Conservation (phyloP, 1,140 invertebrate species). For the Lysiphlebus fabarum region DNA sequence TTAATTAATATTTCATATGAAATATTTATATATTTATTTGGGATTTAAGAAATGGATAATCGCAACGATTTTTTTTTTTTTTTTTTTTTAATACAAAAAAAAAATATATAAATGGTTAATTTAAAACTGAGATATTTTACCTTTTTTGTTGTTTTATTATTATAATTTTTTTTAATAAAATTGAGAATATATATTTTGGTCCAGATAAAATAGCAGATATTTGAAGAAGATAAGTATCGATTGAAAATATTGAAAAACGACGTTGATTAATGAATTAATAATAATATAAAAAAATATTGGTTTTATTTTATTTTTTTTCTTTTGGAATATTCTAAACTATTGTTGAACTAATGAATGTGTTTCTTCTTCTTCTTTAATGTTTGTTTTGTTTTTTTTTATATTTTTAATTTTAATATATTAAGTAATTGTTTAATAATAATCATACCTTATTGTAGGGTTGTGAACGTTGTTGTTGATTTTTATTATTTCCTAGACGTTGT, state of each 20-base stretch:
- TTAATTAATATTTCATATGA: neutral
- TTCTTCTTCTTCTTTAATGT: no score
- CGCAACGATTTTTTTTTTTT: slow-evolving; percentile 12
- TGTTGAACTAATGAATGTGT: no score
- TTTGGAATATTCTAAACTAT: no score
- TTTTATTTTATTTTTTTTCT: no score
- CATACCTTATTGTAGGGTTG: slow-evolving; percentile 56
- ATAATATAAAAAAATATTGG: neutral
- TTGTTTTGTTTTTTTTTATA: no score
- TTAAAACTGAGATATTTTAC: neutral
- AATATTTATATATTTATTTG: neutral
- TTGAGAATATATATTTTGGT: no score
- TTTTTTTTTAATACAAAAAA: neutral
- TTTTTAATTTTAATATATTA: no score
- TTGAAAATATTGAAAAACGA: slow-evolving; percentile 4
- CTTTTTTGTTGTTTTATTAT: neutral
- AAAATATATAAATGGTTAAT: no score
- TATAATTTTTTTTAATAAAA: neutral
- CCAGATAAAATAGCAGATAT: neutral
- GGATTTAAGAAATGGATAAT: neutral
- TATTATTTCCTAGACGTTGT: slow-evolving; percentile 34
- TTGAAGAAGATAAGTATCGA: neutral
- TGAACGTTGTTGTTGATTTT: slow-evolving; percentile 47
- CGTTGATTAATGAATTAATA: neutral
- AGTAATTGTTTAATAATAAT: no score